Conservation (phyloP, 2,888 invertebrate genomes). For the Phragmatobia fuliginosa region DNA sequence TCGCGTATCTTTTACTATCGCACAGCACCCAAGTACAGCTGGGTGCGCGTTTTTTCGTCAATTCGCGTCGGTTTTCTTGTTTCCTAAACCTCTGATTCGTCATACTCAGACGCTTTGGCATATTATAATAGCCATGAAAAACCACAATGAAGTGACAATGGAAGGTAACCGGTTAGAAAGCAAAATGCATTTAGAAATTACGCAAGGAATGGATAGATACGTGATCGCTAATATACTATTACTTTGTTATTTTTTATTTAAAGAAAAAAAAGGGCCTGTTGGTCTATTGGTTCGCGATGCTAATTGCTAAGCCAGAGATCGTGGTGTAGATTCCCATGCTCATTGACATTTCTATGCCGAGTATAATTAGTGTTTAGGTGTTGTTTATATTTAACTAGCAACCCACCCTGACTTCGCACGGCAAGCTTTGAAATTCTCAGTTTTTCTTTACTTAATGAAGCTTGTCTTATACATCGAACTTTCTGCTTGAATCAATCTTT, state of each 20-base stretch:
- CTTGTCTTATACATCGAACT: too few species aligned
- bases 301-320: not conserved
- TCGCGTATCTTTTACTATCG: constrained; percentile 2
- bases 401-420: too few species aligned
- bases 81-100: constrained; percentile 49
- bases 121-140: constrained; percentile 35
- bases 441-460: too few species aligned
- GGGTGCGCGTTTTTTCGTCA: constrained; percentile 42
- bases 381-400: too few species aligned
- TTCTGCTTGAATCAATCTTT: too few species aligned
- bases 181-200: constrained; percentile 13
- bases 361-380: too few species aligned
- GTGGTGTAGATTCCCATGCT: not conserved
- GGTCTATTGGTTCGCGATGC: not conserved
- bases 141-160: constrained; percentile 48
- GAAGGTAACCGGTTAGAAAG: constrained; percentile 27
- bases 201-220: not conserved
- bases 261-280: not conserved
- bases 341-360: too few species aligned
- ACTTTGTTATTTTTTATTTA: not conserved
- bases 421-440: too few species aligned
- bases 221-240: not conserved
- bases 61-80: constrained; percentile 46
- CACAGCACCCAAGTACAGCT: constrained; percentile 8
- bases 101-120: constrained; percentile 40